Base-by-base conservation (phyloP, 92 coral and sea anemone genomes). In the Ricordea florida region DNA sequence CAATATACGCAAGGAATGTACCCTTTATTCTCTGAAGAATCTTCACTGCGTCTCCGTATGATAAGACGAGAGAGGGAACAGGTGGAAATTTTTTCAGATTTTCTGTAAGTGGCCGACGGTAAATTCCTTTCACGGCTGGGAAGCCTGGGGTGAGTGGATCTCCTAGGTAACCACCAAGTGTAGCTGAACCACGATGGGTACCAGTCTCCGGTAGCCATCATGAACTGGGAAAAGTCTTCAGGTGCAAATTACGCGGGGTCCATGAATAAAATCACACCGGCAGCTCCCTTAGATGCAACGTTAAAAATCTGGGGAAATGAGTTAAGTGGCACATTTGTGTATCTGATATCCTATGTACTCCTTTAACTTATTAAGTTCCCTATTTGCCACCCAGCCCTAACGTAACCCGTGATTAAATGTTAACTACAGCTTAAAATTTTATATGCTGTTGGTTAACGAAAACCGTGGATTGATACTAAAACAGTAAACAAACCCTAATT, bases 121-220 rank as follows among this genome's bases (percentile, higher is more conserved):
- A 90, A 5, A 93, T 66, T 5, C 93, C 98, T 6, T 91, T 90
- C 9, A 76, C 83, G 55, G 98, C 47, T 15, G 98, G 98, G 22
- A 89, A 85, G 44, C 82, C 90, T 21, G 96, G 96, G 40, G 98
- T 93, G 59, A 90, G 47, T 10, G 96, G 96, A 52, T 93, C 98
- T 23, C 98, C 98, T 10, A 49, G 23, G 14, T 18, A 52, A 1
- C 8, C 22, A 1, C 53, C 15, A 30, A 82, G 73, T n/a, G 60
- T 79, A n/a, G n/a, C n/a, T 5, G 48, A 62, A 3, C 98, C 98
- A 49, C 96, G 74, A 52, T 93, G 98, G 59, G 91, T 83, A 0
- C 92, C 96, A 47, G 90, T 74, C 58, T 77, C 80, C 23, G 98
- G 93, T 4, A 93, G 71, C 96, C 96, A 93, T 83, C 91, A 82